Base-by-base conservation (phyloP, 2,797 vertebrate genomes). In the Poecilia velifera region DNA sequence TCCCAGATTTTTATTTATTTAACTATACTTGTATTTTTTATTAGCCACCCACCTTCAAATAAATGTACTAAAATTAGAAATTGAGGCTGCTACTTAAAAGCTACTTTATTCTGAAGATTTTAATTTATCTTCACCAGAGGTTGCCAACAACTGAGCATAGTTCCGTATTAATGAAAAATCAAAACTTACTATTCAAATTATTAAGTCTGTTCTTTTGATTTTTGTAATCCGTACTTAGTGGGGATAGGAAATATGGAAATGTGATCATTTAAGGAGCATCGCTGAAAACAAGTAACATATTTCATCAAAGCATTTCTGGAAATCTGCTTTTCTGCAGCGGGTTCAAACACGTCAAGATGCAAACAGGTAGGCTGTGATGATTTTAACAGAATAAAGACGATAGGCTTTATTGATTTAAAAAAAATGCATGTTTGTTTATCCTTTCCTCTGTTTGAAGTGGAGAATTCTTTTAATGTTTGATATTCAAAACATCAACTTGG, bases 401-500 rank as follows among this genome's bases (percentile, higher is more conserved):
- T 25, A 22, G 10, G 41, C 9, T 41, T 5, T 10, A 41, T 22
- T 41, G 64, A 25, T 41, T 39, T 39, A 41, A 68, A 51, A 34
- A 47, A 75, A 45, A 6, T 8, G 2, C 1, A 72, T 49, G 14
- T 1, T 18, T 10, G 1, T 28, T 34, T 64, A 47, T 25, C 13
- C 59, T 57, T 28, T 28, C 62, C 22, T 41, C 34, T 71, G 41
- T 46, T 81, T 75, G n/a, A 74, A 34, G 22, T 18, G 6, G 4
- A 76, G 51, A 72, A 68, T 43, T 25, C 3, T 76, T 76, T 74
- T 81, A 14, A 53, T 45, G 78, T 77, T 72, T 73, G 53, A 77
- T 43, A 36, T 28, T 74, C n/a, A 73, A 82, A 83, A 81, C 25
- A 81, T 68, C 43, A 68, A 77, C 78, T 75, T 77, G 78, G 47